Percentiles rank a stretch among this genome's conserved stretches.
Conservation (phyloP, 2,113 vertebrate species). For the Pholis gunnellus region DNA sequence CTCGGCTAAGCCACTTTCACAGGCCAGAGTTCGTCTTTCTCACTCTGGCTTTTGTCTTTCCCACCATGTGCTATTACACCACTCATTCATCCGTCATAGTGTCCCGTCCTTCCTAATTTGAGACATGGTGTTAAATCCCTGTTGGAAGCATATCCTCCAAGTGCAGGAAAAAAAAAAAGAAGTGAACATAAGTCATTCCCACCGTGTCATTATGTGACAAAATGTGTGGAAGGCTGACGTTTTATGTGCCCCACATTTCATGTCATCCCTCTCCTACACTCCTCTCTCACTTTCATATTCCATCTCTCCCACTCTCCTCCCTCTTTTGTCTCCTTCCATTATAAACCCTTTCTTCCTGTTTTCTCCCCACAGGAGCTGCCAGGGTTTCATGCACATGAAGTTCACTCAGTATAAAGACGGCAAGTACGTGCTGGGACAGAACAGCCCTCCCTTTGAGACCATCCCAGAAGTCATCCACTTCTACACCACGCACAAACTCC, state of each 20-base stretch:
- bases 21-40: conserved; percentile 79
- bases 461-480: conserved; percentile 97
- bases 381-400: conserved; percentile 99
- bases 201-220: conserved; percentile 32
- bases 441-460: conserved; percentile 95
- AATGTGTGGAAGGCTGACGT: conserved; percentile 26
- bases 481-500: conserved; percentile 97
- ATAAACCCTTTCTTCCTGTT: conserved; percentile 82
- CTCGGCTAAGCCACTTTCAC: conserved; percentile 17
- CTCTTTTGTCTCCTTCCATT: conserved; percentile 79
- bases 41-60: conserved; percentile 62
- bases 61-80: conserved; percentile 26
- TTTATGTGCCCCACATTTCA: conserved; percentile 62
- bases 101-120: conserved; percentile 37
- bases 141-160: conserved; percentile 38
- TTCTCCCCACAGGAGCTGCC: conserved; percentile 92
- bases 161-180: conserved; percentile 24
- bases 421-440: conserved; percentile 96
- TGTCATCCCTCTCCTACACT: not conserved
- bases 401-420: conserved; percentile 93
- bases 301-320: not conserved
- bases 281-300: not conserved
- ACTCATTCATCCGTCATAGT: conserved; percentile 51
- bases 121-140: conserved; percentile 56
- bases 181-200: conserved; percentile 47